Base-by-base conservation (phyloP, 2,888 invertebrate species). In the Spatulosminthurus flaviceps region DNA sequence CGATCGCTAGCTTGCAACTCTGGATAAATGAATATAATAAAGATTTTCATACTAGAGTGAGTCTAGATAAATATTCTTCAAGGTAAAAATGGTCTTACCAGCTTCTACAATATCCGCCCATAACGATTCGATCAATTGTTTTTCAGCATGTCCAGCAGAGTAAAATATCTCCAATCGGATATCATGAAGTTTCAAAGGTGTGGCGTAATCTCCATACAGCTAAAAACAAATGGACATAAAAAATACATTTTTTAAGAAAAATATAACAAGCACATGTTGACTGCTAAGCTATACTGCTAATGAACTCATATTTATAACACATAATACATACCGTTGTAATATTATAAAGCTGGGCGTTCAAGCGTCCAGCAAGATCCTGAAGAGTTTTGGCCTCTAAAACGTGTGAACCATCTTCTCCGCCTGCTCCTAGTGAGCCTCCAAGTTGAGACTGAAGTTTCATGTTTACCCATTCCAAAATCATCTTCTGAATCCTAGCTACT, bases 91-190 rank as follows among this genome's bases (percentile, higher is more conserved):
- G 28, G 42, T 28, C 43, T 66, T 86, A 88, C 89, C 89, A 82
- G 88, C 87, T 76, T 90, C 89, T 80, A 94, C 90, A 78, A 98
- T 95, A 87, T 95, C 93, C 81, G 92, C 92, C 97, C 98, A 98
- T 76, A 97, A 93, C 78, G 92, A 93, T 88, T 97, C 95, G 67
- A 98, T 93, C 13, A 97, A 89, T 80, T 93, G 90, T 0, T 92
- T 91, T 87, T 98, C 97, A 86, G 94, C 93, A 88, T 97, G 95
- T 19, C 96, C 95, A 7, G 97, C 96, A 87, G 96, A 97, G 86
- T 97, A 94, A 70, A 98, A 92, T 83, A 99, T 97, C 7, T 96
- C 95, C 79, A 99, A 89, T 88, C 98, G 96, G 87, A 96, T 95
- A 88, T 97, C 97, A 92, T 95, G 94, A 64, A 98, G 89, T 85